phyloP scores from a whole-genome alignment of 2,888 invertebrate species.

The Lasius fuliginosus region DNA sequence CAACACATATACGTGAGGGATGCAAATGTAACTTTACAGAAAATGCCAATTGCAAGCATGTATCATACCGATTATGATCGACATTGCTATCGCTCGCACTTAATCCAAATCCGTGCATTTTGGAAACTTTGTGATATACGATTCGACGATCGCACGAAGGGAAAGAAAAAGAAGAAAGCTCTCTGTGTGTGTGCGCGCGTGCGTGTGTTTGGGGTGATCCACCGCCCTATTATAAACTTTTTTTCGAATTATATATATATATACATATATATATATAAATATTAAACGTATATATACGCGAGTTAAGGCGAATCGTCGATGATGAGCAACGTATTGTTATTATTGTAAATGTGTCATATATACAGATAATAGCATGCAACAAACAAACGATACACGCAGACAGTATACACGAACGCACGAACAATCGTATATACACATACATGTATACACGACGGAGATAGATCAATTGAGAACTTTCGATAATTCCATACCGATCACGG shows the following conservation, averaged over 20 bases:
- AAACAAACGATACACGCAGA: slow-evolving; percentile 29
- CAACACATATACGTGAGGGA: slow-evolving; percentile 24
- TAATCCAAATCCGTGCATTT: slow-evolving; percentile 66
- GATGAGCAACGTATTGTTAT: slow-evolving; percentile 82
- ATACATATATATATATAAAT: slow-evolving; percentile 75
- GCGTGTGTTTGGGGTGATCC: neutral
- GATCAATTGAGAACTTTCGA: slow-evolving; percentile 81
- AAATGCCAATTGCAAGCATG: slow-evolving; percentile 60
- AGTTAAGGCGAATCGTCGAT: slow-evolving; percentile 73
- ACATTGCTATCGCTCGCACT: slow-evolving; percentile 52
- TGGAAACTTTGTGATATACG: slow-evolving; percentile 76
- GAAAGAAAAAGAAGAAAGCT: slow-evolving; percentile 20
- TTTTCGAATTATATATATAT: slow-evolving; percentile 78
- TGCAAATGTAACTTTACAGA: slow-evolving; percentile 58
- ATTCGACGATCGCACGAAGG: slow-evolving; percentile 46
- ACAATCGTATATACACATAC: slow-evolving; percentile 48
- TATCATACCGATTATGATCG: slow-evolving; percentile 58
- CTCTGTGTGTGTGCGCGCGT: neutral
- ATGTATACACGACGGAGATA: slow-evolving; percentile 46
- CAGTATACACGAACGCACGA: slow-evolving; percentile 24
- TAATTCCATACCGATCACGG: slow-evolving; percentile 85
- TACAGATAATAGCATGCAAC: slow-evolving; percentile 79
- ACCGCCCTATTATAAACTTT: slow-evolving; percentile 64
- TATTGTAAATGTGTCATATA: slow-evolving; percentile 85
- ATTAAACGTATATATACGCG: slow-evolving; percentile 64